Evolutionary conservation across 2,797 vertebrate genomes (phyloP), one percentile per base, ranked within the genome.

Genomic region (Miichthys miiuy): DNA sequence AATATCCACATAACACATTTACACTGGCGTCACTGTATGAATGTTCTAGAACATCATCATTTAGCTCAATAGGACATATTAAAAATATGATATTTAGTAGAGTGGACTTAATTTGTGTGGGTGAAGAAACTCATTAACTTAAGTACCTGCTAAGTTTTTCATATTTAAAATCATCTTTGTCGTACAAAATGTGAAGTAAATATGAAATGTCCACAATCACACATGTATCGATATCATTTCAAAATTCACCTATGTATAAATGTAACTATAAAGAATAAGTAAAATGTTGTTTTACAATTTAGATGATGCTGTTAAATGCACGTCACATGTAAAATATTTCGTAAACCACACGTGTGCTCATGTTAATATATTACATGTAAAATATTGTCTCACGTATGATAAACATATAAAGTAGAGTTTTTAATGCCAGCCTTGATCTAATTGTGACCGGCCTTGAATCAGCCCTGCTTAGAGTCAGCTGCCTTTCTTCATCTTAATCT

Each of bases 401-500:
- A 6, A 50, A 14, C 3, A 51, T 3, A 51, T 21, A 11, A 38
- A 58, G 46, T n/a, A 38, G 5, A 67, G 14, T 30, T 25, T 51
- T 46, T 48, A 17, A 30, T 27, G 12, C 6, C 14, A 18, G 3
- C 6, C 18, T 27, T 41, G 8, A 30, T 18, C 47, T 41, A n/a
- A 68, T 23, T 62, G 38, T n/a, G 16, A 57, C 16, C 14, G 0
- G 14, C 20, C 61, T 27, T 38, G 8, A 38, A 38, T 2, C 52
- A 54, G 6, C 44, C 21, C 52, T 5, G 10, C 4, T 20, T 34
- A n/a, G 44, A 20, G 66, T 48, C 25, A 8, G 55, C 30, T 57
- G 55, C 51, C 50, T 78, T 60, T 66, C 68, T 79, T 51, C 23
- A 62, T 3, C 20, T 42, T 38, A 17, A 23, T 57, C 61, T 67